These are phyloP conservation scores for Liopterus haemorrhoidalis DNA, from an alignment of 2,888 invertebrate species.

Conservation along the genomic window DNA sequence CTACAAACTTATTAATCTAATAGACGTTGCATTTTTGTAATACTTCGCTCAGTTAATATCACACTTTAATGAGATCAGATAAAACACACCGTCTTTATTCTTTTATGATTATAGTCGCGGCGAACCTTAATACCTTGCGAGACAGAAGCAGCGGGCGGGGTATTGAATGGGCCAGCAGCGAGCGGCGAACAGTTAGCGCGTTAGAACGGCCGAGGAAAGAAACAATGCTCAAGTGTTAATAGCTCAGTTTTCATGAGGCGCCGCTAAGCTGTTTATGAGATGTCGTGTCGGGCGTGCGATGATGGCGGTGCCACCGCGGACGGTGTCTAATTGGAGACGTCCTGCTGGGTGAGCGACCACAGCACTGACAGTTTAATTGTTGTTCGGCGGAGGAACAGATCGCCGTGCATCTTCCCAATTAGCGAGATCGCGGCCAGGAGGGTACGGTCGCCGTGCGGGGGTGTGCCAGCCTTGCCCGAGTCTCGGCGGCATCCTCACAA, in stretches of 20 bases:
- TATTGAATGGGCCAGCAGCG: too few relatives aligned
- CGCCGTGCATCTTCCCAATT: slow-evolving; percentile 19
- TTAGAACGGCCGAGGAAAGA: too few relatives aligned
- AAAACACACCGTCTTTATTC: slow-evolving; percentile 27
- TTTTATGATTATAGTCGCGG: slow-evolving; percentile 28
- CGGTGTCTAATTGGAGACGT: slow-evolving; percentile 15
- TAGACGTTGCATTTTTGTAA: slow-evolving; percentile 23
- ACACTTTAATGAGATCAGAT: slow-evolving; percentile 27
- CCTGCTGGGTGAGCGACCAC: slow-evolving; percentile 3
- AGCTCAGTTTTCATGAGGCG: too few relatives aligned
- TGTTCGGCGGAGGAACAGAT: slow-evolving; percentile 14
- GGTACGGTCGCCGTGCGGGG: slow-evolving; percentile 9
- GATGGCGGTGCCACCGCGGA: too few relatives aligned
- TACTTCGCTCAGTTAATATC: slow-evolving; percentile 19
- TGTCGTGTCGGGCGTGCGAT: too few relatives aligned
- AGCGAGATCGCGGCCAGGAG: slow-evolving; percentile 11
- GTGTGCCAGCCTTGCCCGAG: slow-evolving; percentile 10
- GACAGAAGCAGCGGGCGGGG: neutral
- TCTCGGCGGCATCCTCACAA: slow-evolving; percentile 4
- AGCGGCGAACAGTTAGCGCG: too few relatives aligned
- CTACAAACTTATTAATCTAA: slow-evolving; percentile 22
- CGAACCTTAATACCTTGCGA: slow-evolving; percentile 5
- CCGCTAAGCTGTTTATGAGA: too few relatives aligned
- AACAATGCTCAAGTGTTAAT: too few relatives aligned
- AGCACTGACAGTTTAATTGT: slow-evolving; percentile 20